These are phyloP conservation scores for Galendromus occidentalis DNA, from an alignment of 1,140 invertebrate genomes.

Conservation along the genomic window DNA sequence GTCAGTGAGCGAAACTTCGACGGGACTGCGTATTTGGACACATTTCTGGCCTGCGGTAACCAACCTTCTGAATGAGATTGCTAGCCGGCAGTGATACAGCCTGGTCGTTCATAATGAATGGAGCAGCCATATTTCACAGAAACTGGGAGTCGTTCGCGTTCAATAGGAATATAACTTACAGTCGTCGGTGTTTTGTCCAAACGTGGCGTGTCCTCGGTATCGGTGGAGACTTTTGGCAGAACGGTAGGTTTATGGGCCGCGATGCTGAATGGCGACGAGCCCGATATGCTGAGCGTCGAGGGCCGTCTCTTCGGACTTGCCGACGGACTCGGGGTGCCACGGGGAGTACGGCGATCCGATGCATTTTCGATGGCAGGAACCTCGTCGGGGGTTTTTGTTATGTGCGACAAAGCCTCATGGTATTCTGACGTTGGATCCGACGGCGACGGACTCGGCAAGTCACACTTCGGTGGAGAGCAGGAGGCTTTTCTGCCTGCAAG, in stretches of 20 bases:
- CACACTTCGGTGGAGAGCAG: too few species aligned
- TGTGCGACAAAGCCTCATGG: background rate
- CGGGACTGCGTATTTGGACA: too few species aligned
- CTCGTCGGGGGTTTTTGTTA: background rate
- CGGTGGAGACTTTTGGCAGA: background rate
- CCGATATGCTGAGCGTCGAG: background rate
- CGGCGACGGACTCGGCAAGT: background rate
- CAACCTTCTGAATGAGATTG: too few species aligned
- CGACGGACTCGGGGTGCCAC: background rate
- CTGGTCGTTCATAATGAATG: too few species aligned
- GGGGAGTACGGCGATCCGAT: background rate
- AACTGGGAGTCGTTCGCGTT: too few species aligned
- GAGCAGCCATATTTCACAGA: too few species aligned
- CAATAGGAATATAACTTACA: background rate
- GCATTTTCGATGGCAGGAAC: background rate
- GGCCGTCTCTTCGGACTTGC: background rate
- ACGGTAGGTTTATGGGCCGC: slow-evolving; percentile 1
- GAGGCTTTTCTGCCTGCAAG: too few species aligned
- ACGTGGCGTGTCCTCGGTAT: background rate
- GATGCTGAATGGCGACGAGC: background rate
- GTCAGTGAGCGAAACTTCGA: too few species aligned
- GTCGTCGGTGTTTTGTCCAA: background rate
- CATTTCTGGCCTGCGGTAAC: too few species aligned
- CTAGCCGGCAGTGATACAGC: too few species aligned
- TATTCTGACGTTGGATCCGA: background rate